These are phyloP conservation scores for Liposcelis brunnea DNA, from an alignment of 2,888 invertebrate species.

Conservation along the genomic window DNA sequence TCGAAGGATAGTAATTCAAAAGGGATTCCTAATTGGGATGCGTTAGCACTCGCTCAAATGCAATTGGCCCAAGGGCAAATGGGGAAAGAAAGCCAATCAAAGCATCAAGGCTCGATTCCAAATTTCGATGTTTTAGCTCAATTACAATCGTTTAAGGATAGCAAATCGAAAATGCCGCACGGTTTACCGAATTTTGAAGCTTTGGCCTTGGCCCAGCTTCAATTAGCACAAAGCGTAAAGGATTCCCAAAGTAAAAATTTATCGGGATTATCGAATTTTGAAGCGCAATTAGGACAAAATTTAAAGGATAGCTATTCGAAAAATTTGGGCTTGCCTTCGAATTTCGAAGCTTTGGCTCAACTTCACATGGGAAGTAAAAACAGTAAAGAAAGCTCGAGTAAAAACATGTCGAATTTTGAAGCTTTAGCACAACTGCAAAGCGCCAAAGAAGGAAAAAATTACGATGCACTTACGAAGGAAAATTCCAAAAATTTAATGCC, in stretches of 20 bases:
- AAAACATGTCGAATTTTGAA: slow-evolving; percentile 1
- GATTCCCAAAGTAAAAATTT: neutral
- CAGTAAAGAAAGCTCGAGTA: slow-evolving; percentile 1
- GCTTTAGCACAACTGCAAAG: neutral
- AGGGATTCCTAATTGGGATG: slow-evolving; percentile 2
- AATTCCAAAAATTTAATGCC: neutral
- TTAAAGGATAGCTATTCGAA: neutral
- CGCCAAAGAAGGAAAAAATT: too few species aligned
- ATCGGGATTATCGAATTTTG: neutral
- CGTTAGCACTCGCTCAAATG: slow-evolving; percentile 4
- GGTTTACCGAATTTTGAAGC: slow-evolving; percentile 6
- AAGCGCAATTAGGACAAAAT: neutral
- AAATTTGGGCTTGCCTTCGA: neutral
- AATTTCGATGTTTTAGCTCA: slow-evolving; percentile 1
- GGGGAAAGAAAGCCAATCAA: neutral
- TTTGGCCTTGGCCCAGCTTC: slow-evolving; percentile 2
- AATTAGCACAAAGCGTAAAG: slow-evolving; percentile 5
- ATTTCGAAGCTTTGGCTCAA: neutral
- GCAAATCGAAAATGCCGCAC: too few species aligned
- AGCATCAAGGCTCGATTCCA: neutral
- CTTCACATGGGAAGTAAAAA: neutral
- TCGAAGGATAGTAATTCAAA: slow-evolving; percentile 1
- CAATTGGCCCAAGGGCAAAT: neutral
- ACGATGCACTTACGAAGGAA: neutral
- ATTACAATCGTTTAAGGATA: too few species aligned